Conservation (phyloP, 2,797 vertebrate genomes). For the Sus cebifrons region DNA sequence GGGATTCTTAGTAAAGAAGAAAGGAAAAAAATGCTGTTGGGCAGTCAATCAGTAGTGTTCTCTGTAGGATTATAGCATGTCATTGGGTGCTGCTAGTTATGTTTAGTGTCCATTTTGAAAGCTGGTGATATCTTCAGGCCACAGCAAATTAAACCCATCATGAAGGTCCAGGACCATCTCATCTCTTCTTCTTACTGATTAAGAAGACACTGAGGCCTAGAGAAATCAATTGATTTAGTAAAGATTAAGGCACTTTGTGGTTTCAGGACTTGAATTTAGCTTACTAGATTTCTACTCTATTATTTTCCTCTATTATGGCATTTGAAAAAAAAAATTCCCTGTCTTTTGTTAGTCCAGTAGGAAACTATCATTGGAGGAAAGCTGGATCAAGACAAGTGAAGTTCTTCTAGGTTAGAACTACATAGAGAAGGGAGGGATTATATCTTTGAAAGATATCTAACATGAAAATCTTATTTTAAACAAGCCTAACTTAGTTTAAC, state of each 20-base stretch:
- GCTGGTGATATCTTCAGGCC: background rate
- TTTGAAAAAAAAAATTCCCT: background rate
- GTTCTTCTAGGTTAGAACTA: background rate
- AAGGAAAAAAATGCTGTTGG: background rate
- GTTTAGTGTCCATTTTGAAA: background rate
- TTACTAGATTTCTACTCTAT: background rate
- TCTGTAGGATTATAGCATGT: background rate
- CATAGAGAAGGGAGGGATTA: background rate
- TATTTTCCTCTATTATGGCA: background rate
- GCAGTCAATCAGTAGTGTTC: background rate
- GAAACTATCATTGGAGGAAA: background rate
- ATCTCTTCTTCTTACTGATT: background rate
- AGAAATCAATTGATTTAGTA: background rate
- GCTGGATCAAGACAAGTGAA: background rate
- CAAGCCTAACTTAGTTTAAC: background rate
- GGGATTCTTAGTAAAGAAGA: background rate
- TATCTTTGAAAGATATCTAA: slow-evolving; percentile 21
- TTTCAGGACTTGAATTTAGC: background rate
- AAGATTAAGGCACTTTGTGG: background rate
- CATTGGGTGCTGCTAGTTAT: background rate
- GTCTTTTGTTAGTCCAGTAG: background rate
- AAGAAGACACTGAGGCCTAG: background rate
- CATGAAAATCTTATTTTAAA: background rate
- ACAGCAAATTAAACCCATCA: background rate
- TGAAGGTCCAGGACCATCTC: background rate